Conservation (phyloP, 2,888 invertebrate genomes). For the Formica aserva region DNA sequence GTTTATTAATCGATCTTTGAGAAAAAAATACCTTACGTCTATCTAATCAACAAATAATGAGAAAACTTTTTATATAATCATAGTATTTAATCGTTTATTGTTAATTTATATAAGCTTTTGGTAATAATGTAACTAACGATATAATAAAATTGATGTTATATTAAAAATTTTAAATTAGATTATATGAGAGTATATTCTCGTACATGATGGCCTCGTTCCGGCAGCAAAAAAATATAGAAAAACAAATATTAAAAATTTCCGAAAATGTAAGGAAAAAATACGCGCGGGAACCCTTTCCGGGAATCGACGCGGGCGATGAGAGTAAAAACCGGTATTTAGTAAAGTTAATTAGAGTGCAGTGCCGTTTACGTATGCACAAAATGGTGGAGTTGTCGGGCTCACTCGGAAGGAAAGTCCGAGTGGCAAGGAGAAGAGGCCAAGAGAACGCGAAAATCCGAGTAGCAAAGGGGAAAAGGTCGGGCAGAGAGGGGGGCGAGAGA, state of each 20-base stretch:
- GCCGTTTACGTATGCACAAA: slow-evolving; percentile 74
- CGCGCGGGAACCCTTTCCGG: slow-evolving; percentile 16
- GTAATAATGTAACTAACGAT: not conserved
- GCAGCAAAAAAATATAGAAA: not conserved
- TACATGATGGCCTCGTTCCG: not conserved
- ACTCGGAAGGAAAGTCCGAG: slow-evolving; percentile 33
- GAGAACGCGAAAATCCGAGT: slow-evolving; percentile 35
- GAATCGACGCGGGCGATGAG: slow-evolving; percentile 32
- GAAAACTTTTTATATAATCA: not conserved
- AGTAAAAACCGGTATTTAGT: slow-evolving; percentile 70
- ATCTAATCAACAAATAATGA: not conserved
- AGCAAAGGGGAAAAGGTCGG: slow-evolving; percentile 26
- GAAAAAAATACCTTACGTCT: not conserved
- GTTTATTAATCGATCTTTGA: not conserved
- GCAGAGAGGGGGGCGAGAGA: not conserved
- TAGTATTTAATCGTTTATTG: not conserved
- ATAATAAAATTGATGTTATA: not conserved
- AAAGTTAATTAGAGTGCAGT: slow-evolving; percentile 72
- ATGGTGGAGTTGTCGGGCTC: slow-evolving; percentile 56
- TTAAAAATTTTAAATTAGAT: not conserved
- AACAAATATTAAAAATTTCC: slow-evolving; percentile 25
- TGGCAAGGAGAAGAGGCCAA: slow-evolving; percentile 38
- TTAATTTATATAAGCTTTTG: not conserved
- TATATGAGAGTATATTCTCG: not conserved
- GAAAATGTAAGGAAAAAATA: slow-evolving; percentile 18